phyloP scores from a whole-genome alignment of 64 coral and sea anemone species.

The Actinia equina region DNA sequence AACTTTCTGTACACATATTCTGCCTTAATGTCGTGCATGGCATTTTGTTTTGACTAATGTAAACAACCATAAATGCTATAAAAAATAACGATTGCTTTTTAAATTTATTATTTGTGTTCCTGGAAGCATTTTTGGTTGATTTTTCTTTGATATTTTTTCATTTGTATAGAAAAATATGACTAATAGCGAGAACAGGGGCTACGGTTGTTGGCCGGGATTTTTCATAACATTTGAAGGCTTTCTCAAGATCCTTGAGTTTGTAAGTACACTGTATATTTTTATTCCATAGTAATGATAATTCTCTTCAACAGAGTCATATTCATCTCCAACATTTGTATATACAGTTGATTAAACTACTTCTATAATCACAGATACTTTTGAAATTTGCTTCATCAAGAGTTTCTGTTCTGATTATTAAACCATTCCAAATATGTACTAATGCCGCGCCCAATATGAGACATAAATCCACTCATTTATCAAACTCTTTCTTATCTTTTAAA shows the following conservation, averaged over 20 bases:
- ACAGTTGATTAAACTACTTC: neutral
- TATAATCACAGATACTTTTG: neutral
- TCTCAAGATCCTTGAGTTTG: constrained; percentile 45
- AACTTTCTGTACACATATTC: neutral
- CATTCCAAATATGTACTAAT: neutral
- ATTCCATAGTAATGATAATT: neutral
- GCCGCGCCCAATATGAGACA: neutral
- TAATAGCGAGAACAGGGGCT: constrained; percentile 21
- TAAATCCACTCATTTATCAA: neutral
- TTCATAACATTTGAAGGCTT: constrained; percentile 58
- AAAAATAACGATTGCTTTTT: neutral
- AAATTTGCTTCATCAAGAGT: neutral
- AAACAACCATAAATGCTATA: neutral
- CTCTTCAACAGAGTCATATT: neutral
- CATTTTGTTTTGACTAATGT: neutral
- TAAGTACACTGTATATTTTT: constrained; percentile 28
- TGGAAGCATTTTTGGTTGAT: neutral
- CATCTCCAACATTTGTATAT: neutral
- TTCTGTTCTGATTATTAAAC: neutral
- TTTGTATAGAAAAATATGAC: constrained; percentile 17
- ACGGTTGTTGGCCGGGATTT: constrained; percentile 53
- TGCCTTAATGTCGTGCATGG: neutral
- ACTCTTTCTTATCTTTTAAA: neutral
- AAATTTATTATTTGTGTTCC: neutral
- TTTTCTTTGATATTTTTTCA: neutral